Percentiles rank a stretch among this genome's conserved stretches.
Conservation (phyloP, 2,797 vertebrate species). For the Bradypodion pumilum region DNA sequence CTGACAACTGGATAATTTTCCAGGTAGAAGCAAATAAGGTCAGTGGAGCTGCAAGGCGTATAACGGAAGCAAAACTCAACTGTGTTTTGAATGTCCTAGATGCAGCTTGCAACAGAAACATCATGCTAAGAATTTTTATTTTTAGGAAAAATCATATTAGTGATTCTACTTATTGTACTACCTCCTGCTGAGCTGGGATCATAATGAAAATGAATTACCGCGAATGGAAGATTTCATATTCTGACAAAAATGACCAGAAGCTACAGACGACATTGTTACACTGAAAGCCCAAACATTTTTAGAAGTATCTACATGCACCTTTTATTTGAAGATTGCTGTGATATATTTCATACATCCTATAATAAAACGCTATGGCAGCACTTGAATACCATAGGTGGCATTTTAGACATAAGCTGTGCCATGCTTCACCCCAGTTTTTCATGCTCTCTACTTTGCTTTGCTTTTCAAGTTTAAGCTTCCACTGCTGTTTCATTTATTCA, state of each 20-base stretch:
- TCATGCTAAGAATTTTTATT: background rate
- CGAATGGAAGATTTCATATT: background rate
- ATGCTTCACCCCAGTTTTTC: too few species aligned
- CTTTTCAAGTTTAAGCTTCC: too few species aligned
- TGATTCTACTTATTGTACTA: background rate
- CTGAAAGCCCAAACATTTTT: background rate
- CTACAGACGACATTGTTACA: background rate
- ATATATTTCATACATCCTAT: too few species aligned
- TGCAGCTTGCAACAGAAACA: background rate
- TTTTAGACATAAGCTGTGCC: too few species aligned
- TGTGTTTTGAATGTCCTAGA: background rate
- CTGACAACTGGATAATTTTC: constrained; percentile 8
- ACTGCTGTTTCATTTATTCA: too few species aligned
- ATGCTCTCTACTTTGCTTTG: too few species aligned
- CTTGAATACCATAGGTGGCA: too few species aligned
- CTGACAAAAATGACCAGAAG: background rate
- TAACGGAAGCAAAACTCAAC: constrained; percentile 17
- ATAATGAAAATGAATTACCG: constrained; percentile 12
- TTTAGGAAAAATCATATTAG: background rate
- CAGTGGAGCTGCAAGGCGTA: background rate
- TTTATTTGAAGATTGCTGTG: background rate
- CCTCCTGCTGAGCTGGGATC: background rate
- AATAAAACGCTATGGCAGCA: too few species aligned
- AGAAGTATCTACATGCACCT: background rate
- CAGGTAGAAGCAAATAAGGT: constrained; percentile 14